These are phyloP conservation scores for Strigamia crassipes DNA, from an alignment of 2,888 invertebrate species.

Conservation along the genomic window DNA sequence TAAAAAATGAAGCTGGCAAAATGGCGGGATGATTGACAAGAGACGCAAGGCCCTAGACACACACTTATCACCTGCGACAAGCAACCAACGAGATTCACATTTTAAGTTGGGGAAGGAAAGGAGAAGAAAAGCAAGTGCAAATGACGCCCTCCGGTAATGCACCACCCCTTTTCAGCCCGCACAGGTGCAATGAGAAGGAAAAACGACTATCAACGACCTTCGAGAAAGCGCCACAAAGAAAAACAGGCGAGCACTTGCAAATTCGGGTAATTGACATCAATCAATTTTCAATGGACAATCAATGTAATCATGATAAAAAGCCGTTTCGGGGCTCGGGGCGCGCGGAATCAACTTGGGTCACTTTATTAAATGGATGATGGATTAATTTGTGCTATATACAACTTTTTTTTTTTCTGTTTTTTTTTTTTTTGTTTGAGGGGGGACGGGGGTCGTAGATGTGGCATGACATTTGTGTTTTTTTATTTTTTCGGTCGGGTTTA, in stretches of 20 bases:
- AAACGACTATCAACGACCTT: constrained; percentile 11
- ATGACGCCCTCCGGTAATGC: constrained; percentile 34
- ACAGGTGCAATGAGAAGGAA: constrained; percentile 31
- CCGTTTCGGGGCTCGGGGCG: neutral
- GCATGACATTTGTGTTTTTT: neutral
- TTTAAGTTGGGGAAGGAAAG: neutral
- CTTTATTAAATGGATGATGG: too few relatives aligned
- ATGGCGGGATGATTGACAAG: constrained; percentile 15
- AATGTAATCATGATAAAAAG: neutral
- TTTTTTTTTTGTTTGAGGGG: too few relatives aligned
- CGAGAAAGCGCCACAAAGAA: constrained; percentile 17
- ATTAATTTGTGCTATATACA: too few relatives aligned
- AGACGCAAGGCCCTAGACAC: constrained; percentile 22
- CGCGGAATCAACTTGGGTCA: neutral
- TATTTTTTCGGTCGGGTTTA: neutral
- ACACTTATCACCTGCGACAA: constrained; percentile 34
- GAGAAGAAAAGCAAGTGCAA: constrained; percentile 37
- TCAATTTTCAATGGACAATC: constrained; percentile 12
- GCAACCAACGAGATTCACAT: constrained; percentile 31
- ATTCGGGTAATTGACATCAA: neutral
- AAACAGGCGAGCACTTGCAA: neutral
- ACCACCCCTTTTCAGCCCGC: constrained; percentile 25
- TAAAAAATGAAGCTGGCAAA: constrained; percentile 4
- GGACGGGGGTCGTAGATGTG: too few relatives aligned
- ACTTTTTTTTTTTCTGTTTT: too few relatives aligned